phyloP scores from a whole-genome alignment of 2,888 invertebrate genomes.

The Diarsia mendica region DNA sequence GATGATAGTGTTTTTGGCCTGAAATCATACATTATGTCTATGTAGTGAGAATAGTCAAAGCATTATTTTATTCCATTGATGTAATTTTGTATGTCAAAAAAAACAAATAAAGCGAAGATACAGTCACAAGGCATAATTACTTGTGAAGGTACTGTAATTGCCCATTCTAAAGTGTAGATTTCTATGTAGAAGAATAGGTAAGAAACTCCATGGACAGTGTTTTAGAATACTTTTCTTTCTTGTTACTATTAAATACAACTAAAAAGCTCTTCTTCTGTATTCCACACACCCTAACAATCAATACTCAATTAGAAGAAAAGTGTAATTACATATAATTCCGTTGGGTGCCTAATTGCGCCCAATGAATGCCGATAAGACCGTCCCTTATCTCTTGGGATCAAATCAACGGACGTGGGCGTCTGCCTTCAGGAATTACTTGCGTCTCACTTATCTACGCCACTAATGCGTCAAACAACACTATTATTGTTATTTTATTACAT shows the following conservation, averaged over 20 bases:
- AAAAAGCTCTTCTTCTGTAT: neutral
- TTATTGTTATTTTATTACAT: conserved; percentile 4
- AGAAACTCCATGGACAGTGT: too few species aligned
- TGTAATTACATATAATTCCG: conserved; percentile 14
- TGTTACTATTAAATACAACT: neutral
- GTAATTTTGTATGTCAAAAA: too few species aligned
- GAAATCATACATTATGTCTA: neutral
- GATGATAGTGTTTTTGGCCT: neutral
- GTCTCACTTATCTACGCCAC: neutral
- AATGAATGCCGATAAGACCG: conserved; percentile 27
- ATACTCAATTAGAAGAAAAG: neutral
- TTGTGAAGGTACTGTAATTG: too few species aligned
- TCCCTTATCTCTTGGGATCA: conserved; percentile 46
- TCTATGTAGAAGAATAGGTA: too few species aligned
- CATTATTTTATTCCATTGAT: too few species aligned
- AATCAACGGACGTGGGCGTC: conserved; percentile 29
- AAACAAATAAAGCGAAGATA: too few species aligned
- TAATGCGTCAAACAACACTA: neutral
- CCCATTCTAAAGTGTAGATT: too few species aligned
- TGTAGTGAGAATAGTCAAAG: neutral
- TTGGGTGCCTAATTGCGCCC: conserved; percentile 15
- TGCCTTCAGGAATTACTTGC: conserved; percentile 1
- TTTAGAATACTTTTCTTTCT: too few species aligned
- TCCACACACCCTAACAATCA: conserved; percentile 2
- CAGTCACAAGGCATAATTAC: too few species aligned